Evolutionary conservation across 2,888 invertebrate genomes (phyloP), one percentile per base, ranked within the genome.

Genomic region (Drosophila mayaguana): DNA sequence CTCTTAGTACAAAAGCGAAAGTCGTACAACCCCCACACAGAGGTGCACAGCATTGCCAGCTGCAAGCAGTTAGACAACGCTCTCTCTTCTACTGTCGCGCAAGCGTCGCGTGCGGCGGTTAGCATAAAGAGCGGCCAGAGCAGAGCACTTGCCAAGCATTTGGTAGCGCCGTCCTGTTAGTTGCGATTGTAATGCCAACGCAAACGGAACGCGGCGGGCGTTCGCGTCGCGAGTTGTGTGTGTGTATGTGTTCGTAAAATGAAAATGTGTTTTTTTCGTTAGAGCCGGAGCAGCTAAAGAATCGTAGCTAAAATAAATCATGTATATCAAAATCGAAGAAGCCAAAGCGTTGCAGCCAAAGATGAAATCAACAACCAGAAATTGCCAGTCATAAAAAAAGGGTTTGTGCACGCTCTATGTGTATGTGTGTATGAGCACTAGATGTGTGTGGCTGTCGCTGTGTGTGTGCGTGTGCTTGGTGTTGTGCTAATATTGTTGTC

Each of bases 351-450:
- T 68, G 72, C 72, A 85, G 84, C 89, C 87, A 85, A 85, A 85
- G 84, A 85, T 85, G 89, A 85, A 85, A 89, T 76, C 89, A 88
- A 87, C 87, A 89, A 81, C 80, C 75, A 83, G 87, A 85, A 86
- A 85, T 88, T 85, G 84, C 84, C 89, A 85, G 84, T 88, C 84
- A 85, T 85, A 88, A 85, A 85, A 84, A 83, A 89, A 83, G 88
- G 77, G 80, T 79, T 79, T 79, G 77, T 66, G 54, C 42, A 18
- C 59, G 72, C 65, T 64, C 16, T 32, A 22, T 46, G 11, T 45
- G 1, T 67, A 22, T 59, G 18, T 42, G 14, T 54, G 48, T 50
- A 34, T 48, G 25, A n/a, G 46, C n/a, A 22, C 36, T 36, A 36
- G 36, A 48, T 46, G 38, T 50, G 16, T 28, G 28, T 28, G 28